Evolutionary conservation across 2,113 vertebrate species (phyloP).

Genomic region (Prionailurus viverrinus): DNA sequence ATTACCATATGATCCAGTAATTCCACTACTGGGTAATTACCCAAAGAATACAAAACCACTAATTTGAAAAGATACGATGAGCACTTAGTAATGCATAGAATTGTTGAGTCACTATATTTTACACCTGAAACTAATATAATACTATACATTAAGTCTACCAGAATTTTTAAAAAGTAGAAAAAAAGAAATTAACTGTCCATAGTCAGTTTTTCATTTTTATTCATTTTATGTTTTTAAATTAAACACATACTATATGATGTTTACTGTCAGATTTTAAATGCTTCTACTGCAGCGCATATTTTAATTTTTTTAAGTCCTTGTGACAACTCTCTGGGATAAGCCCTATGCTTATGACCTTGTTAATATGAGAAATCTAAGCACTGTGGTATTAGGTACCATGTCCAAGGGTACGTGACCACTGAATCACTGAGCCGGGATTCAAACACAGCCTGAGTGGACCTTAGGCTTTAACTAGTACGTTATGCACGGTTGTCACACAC

Average conservation of each 20-base stretch:
- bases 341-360: neutral
- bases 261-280: neutral
- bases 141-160: neutral
- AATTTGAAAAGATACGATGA: no score
- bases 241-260: neutral
- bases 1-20: no score
- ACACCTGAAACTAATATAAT: neutral
- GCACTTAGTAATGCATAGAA: neutral
- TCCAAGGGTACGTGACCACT: neutral
- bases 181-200: neutral
- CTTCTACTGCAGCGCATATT: neutral
- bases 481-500: neutral
- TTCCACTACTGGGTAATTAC: no score
- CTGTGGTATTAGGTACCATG: neutral
- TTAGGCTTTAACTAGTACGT: neutral
- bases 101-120: neutral
- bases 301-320: neutral
- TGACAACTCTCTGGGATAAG: neutral
- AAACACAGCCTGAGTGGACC: neutral
- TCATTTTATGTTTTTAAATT: neutral
- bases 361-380: neutral
- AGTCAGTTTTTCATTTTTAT: neutral
- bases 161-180: neutral
- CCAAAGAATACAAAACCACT: no score
- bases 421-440: neutral